Evolutionary conservation across 2,888 invertebrate genomes (phyloP).

Genomic region (Macrophya annulata): DNA sequence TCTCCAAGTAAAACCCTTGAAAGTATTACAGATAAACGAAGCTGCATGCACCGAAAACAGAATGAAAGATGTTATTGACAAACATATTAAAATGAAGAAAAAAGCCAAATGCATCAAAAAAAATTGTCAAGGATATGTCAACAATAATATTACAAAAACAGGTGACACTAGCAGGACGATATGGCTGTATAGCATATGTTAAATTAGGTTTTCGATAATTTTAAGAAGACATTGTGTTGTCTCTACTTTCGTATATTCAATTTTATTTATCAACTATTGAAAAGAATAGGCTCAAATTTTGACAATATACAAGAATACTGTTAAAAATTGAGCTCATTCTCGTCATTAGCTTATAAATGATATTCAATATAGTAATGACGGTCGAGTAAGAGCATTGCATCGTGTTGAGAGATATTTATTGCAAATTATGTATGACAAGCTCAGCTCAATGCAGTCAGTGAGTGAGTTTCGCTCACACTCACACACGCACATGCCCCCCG

Average conservation of each 20-base stretch:
- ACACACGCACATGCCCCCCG: slow-evolving; percentile 15
- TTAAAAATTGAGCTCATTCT: background rate
- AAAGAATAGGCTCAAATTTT: no score
- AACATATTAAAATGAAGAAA: background rate
- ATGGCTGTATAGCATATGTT: background rate
- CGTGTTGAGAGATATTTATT: background rate
- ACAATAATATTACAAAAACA: slow-evolving; percentile 1
- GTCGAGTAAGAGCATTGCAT: no score
- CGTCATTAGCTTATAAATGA: slow-evolving; percentile 3
- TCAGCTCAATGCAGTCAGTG: slow-evolving; percentile 1
- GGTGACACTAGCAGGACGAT: background rate
- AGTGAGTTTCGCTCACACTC: no score
- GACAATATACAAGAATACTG: background rate
- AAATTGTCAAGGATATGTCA: slow-evolving; percentile 16
- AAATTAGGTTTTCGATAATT: background rate
- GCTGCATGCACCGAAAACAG: background rate
- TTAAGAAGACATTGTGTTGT: background rate
- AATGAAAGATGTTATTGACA: background rate
- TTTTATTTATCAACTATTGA: no score
- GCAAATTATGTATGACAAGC: background rate
- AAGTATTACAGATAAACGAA: background rate
- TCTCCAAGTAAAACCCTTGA: background rate
- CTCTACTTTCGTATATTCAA: background rate
- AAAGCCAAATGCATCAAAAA: background rate
- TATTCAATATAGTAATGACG: background rate